Conservation (phyloP, 2,797 vertebrate species). For the Babyrousa celebensis region DNA sequence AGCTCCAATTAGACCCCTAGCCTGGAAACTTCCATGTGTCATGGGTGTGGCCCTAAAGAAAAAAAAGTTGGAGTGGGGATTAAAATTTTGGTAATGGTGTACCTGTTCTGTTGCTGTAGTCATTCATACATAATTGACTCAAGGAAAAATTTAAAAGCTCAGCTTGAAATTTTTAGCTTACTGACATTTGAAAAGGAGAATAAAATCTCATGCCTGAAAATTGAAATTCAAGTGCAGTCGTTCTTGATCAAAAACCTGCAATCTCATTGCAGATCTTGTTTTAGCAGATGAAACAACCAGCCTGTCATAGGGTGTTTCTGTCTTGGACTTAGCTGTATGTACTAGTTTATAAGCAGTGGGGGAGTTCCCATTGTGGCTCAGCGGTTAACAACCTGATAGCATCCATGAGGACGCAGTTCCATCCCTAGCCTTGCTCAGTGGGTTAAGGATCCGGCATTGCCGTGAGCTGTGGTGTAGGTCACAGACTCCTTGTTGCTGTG, state of each 20-base stretch:
- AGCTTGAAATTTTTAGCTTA: slow-evolving; percentile 17
- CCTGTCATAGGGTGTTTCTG: not conserved
- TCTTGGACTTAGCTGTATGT: slow-evolving; percentile 6
- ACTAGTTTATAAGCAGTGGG: not conserved
- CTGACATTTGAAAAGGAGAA: slow-evolving; percentile 46
- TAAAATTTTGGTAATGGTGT: not conserved
- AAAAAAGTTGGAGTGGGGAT: too few species aligned
- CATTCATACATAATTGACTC: not conserved
- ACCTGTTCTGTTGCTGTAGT: not conserved
- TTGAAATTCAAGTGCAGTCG: slow-evolving; percentile 35
- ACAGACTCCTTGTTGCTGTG: too few species aligned
- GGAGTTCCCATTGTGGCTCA: too few species aligned
- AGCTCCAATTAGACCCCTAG: too few species aligned
- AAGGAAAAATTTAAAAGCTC: not conserved
- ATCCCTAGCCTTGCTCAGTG: too few species aligned
- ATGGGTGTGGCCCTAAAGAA: too few species aligned
- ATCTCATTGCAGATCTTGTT: not conserved
- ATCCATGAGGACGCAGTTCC: too few species aligned
- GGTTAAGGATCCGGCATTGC: too few species aligned
- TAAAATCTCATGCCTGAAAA: not conserved
- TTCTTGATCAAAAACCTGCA: slow-evolving; percentile 20
- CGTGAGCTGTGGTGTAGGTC: too few species aligned
- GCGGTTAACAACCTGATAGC: too few species aligned
- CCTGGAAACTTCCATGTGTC: too few species aligned
- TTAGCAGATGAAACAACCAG: not conserved